phyloP scores from a whole-genome alignment of 1,140 invertebrate species.

The Drosophila watanabei region DNA sequence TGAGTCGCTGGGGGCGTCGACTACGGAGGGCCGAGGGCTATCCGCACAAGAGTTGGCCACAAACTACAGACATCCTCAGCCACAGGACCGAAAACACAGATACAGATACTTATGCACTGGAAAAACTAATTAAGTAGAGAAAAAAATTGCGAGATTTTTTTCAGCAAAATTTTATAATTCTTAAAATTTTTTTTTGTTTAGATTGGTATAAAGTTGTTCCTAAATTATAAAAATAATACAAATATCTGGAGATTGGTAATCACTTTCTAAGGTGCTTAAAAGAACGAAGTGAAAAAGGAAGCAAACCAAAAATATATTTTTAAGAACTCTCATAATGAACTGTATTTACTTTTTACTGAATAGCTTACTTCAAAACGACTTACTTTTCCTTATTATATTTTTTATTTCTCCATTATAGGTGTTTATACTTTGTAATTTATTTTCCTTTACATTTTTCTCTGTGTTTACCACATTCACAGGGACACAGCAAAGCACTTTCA shows the following conservation, averaged over 20 bases:
- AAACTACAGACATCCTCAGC: slow-evolving; percentile 54
- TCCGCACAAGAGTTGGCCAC: slow-evolving; percentile 48
- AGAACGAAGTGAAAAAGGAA: background rate
- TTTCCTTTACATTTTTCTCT: background rate
- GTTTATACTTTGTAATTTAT: background rate
- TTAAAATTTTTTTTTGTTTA: background rate
- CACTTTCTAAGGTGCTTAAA: background rate
- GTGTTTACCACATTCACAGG: background rate
- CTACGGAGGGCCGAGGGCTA: slow-evolving; percentile 4
- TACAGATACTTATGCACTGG: background rate
- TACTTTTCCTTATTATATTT: background rate
- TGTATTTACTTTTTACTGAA: no score
- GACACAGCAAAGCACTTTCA: slow-evolving; percentile 15
- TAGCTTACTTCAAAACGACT: background rate
- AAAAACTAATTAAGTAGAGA: background rate
- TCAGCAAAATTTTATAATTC: background rate
- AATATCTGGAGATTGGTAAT: no score
- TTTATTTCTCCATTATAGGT: background rate
- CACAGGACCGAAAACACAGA: slow-evolving; percentile 18
- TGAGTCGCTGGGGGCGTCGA: slow-evolving; percentile 72
- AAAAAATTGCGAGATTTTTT: no score
- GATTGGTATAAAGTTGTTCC: background rate
- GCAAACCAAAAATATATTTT: no score
- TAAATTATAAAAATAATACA: background rate
- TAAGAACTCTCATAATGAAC: no score